phyloP scores from a whole-genome alignment of 2,113 vertebrate genomes.

The Laticauda laticaudata region DNA sequence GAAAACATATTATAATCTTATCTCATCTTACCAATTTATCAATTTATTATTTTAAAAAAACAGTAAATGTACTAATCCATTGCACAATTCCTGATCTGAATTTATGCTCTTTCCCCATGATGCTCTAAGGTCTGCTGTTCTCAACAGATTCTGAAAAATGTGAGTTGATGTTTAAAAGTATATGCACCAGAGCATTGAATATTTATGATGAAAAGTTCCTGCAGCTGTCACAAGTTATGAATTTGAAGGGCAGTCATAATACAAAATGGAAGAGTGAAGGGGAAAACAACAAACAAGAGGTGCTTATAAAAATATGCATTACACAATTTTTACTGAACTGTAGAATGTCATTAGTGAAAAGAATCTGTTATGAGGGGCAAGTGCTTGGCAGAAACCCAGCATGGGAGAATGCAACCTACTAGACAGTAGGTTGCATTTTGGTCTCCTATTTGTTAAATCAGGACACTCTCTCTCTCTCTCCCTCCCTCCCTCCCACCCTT shows the following conservation, averaged over 20 bases:
- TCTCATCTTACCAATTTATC: background rate
- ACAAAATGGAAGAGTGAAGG: background rate
- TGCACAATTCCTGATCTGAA: background rate
- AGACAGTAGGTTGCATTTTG: background rate
- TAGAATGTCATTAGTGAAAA: background rate
- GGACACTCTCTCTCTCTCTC: accelerated
- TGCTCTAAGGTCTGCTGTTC: background rate
- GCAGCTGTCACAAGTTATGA: background rate
- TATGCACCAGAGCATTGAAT: background rate
- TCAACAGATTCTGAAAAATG: background rate
- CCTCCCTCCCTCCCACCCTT: too few species aligned
- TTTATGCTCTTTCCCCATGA: background rate
- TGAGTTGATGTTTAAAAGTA: background rate
- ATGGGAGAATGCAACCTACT: background rate
- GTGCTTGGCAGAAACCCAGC: background rate
- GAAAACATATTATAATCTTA: background rate
- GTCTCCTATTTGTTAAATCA: background rate
- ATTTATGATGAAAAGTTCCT: background rate
- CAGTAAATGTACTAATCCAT: background rate
- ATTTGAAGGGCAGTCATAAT: conserved; percentile 1
- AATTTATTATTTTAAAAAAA: background rate
- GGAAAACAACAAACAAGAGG: background rate
- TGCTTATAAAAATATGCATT: background rate
- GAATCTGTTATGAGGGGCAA: background rate
- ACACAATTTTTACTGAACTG: background rate